Evolutionary conservation across 2,888 invertebrate genomes (phyloP).

Genomic region (Andrena dorsata): DNA sequence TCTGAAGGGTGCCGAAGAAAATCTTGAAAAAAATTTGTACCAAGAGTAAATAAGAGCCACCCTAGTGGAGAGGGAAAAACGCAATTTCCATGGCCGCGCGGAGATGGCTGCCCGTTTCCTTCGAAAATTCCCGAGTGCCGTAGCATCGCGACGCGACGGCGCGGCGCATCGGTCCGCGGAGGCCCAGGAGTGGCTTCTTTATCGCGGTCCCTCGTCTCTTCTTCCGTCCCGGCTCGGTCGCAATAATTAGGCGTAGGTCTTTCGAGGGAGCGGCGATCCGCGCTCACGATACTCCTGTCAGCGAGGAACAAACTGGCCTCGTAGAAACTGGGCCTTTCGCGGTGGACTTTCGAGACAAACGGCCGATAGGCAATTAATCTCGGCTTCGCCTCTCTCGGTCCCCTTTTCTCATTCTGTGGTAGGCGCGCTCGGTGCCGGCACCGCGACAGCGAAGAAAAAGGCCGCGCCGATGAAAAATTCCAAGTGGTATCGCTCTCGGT

Average conservation of each 20-base stretch:
- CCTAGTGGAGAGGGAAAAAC: too few species aligned
- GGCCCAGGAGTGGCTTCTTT: slow-evolving; percentile 44
- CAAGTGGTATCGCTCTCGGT: slow-evolving; percentile 62
- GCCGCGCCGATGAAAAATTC: slow-evolving; percentile 62
- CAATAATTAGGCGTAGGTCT: slow-evolving; percentile 71
- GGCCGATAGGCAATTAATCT: slow-evolving; percentile 75
- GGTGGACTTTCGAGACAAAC: slow-evolving; percentile 71
- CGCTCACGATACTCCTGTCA: slow-evolving; percentile 70
- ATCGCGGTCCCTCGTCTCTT: slow-evolving; percentile 43
- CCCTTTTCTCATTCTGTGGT: slow-evolving; percentile 27
- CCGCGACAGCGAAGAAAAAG: slow-evolving; percentile 53
- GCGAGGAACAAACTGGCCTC: slow-evolving; percentile 61
- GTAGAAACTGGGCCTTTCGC: slow-evolving; percentile 67
- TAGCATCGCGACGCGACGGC: background rate
- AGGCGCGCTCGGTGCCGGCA: slow-evolving; percentile 1
- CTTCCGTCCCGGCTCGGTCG: slow-evolving; percentile 33
- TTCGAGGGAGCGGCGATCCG: slow-evolving; percentile 68
- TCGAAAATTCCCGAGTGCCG: background rate
- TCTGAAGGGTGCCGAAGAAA: too few species aligned
- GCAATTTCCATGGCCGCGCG: too few species aligned
- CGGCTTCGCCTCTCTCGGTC: slow-evolving; percentile 41
- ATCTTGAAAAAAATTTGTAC: too few species aligned
- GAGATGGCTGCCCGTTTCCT: too few species aligned
- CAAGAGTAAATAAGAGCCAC: too few species aligned
- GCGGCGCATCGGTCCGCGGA: background rate